phyloP scores from a whole-genome alignment of 2,113 vertebrate species.

The Prolemur simus region DNA sequence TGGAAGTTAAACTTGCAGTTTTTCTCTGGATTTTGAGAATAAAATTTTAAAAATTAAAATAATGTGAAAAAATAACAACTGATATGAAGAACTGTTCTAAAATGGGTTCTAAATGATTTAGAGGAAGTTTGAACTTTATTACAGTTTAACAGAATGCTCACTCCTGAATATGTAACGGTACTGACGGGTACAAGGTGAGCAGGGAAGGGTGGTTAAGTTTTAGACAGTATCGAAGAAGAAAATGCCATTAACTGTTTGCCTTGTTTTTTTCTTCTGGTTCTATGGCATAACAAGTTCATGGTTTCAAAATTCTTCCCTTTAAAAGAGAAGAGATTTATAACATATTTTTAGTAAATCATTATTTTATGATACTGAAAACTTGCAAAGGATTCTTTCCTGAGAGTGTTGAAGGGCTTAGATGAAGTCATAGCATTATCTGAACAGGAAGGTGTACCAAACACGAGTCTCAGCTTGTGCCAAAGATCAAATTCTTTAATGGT shows the following conservation, averaged over 20 bases:
- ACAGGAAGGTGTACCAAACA: background rate
- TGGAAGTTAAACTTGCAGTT: background rate
- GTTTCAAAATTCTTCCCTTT: background rate
- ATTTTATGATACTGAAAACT: background rate
- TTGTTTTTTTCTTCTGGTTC: background rate
- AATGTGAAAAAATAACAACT: background rate
- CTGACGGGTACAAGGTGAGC: background rate
- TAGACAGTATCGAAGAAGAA: too few species aligned
- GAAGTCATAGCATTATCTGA: background rate
- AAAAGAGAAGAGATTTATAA: background rate
- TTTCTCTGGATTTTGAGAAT: background rate
- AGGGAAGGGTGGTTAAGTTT: background rate
- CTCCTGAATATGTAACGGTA: background rate
- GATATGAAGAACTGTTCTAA: background rate
- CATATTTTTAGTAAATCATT: background rate
- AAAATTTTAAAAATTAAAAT: background rate
- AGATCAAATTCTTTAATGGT: background rate
- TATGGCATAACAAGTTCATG: background rate
- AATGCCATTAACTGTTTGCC: background rate
- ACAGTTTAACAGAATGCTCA: background rate
- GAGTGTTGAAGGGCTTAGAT: background rate
- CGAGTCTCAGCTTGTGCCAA: background rate
- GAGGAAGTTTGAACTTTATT: background rate
- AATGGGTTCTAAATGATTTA: background rate
- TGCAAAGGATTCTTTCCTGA: background rate